Conservation (phyloP, 2,797 vertebrate species). For the Argentina silus region DNA sequence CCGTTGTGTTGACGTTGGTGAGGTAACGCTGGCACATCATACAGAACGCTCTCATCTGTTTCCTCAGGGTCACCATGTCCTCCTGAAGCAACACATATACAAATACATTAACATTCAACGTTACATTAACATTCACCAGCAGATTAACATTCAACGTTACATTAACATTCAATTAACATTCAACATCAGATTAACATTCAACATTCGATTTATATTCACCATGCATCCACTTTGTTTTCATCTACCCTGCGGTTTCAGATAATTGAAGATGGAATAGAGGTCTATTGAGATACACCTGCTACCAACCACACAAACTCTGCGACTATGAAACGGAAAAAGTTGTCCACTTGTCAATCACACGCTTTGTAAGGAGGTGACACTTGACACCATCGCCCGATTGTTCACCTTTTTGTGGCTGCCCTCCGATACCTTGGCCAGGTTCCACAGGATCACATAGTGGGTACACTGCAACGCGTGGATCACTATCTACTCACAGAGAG, state of each 20-base stretch:
- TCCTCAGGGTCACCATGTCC: conserved; percentile 92
- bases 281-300: too few species aligned
- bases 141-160: neutral
- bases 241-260: too few species aligned
- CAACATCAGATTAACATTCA: neutral
- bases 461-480: conserved; percentile 98
- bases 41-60: conserved; percentile 98
- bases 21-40: conserved; percentile 99
- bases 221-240: too few species aligned
- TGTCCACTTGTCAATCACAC: too few species aligned
- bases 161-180: neutral
- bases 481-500: conserved; percentile 85
- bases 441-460: conserved; percentile 98
- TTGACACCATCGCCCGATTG: too few species aligned
- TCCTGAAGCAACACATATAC: conserved; percentile 76
- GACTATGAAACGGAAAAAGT: too few species aligned
- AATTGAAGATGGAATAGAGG: too few species aligned
- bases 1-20: conserved; percentile 97
- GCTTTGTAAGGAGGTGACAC: too few species aligned
- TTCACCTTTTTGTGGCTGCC: conserved; percentile 93
- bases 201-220: neutral
- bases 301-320: too few species aligned
- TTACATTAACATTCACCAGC: neutral
- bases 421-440: conserved; percentile 95
- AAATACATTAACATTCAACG: neutral